Percentiles rank a stretch among this genome's conserved stretches.
Conservation (phyloP, 2,797 vertebrate genomes). For the Sebastes aleutianus region DNA sequence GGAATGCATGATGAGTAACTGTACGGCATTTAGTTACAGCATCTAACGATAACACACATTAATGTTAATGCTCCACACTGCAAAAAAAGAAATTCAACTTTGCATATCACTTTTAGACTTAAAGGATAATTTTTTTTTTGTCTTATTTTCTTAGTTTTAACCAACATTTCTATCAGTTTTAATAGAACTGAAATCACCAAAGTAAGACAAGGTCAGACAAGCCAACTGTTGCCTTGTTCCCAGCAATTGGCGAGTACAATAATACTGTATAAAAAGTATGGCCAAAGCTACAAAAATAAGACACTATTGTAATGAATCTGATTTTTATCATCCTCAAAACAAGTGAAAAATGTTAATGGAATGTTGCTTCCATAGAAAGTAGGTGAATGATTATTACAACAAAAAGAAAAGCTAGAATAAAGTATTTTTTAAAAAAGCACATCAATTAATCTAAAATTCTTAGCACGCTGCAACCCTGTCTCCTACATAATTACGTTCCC, state of each 20-base stretch:
- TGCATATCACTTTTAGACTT: background rate
- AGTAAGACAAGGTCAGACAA: background rate
- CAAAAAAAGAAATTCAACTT: background rate
- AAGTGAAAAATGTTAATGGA: background rate
- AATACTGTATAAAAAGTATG: background rate
- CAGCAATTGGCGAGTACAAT: background rate
- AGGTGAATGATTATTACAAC: background rate
- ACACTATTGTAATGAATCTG: background rate
- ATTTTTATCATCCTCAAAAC: background rate
- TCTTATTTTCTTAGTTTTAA: background rate
- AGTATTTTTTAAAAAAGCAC: background rate
- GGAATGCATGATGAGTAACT: conserved; percentile 10
- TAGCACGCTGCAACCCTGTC: too few species aligned
- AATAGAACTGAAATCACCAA: background rate
- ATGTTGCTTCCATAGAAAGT: background rate
- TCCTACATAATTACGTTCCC: too few species aligned
- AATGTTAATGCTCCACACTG: background rate
- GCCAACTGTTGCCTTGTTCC: background rate
- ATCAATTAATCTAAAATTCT: too few species aligned
- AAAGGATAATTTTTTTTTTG: background rate
- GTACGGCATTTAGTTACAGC: background rate
- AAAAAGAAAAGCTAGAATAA: background rate
- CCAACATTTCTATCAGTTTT: background rate
- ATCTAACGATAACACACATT: background rate
- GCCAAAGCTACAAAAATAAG: background rate